Evolutionary conservation across 2,888 invertebrate genomes (phyloP), one percentile per base, ranked within the genome.

Genomic region (Tetheella fluctuosa): DNA sequence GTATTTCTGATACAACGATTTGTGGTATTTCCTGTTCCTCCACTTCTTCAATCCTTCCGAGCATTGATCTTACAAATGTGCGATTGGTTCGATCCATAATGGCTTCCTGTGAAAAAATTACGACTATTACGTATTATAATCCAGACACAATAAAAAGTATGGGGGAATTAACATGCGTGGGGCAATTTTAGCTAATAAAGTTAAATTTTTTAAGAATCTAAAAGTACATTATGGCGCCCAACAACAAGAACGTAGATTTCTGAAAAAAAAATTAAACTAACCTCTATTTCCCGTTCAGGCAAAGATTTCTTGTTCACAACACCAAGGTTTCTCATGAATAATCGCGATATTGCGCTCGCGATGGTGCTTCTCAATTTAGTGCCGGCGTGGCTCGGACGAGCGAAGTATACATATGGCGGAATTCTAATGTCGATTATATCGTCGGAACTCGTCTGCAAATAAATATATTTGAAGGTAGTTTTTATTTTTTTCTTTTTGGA

Each of bases 251-350:
- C 7, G 8, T 15, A 39, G 2, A 39, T 15, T 39, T 39, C 15
- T 15, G 8, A 20, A 8, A 3, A 1, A 17, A 48, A 48, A 48
- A 10, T 10, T 20, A 58, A 28, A 58, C 68, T 57, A 70, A 87
- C 86, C 82, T 86, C 82, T 62, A 79, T 68, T 58, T 81, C 80
- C 39, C 76, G 73, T 6, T 85, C 84, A 4, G 63, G 72, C 1
- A 54, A 15, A 2, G 74, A 64, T 1, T 58, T 69, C 0, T 54
- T 64, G n/a, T 61, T 4, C 1, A 70, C 59, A 7, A 73, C 59
- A 10, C 81, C 85, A 7, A 89, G 73, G 64, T 85, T 85, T 6
- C 85, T 71, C 55, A 67, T 59, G 64, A 79, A 89, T 56, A 88
- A 63, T 0, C 75, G 48, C 0, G 62, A 64, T 12, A 88, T 64